These are phyloP conservation scores for Karalla daura DNA, from an alignment of 2,797 vertebrate genomes.

Conservation along the genomic window DNA sequence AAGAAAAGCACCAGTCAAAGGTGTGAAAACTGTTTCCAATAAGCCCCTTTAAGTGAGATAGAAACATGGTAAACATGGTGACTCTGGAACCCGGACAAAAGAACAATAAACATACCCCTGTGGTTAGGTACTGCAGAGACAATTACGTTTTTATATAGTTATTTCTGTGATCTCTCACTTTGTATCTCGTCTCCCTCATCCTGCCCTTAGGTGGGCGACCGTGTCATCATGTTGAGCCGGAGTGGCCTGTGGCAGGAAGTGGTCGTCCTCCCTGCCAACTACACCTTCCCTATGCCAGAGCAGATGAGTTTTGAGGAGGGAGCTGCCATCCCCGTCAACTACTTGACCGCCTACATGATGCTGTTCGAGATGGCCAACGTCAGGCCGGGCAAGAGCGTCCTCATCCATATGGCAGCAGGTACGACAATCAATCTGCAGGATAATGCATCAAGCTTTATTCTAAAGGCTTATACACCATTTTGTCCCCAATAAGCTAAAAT, in stretches of 20 bases:
- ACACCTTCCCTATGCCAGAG: slow-evolving; percentile 88
- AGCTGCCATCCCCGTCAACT: slow-evolving; percentile 89
- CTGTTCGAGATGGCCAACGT: slow-evolving; percentile 92
- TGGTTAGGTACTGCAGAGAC: too few species aligned
- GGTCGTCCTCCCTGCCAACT: slow-evolving; percentile 72
- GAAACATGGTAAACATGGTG: too few species aligned
- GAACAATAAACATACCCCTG: not conserved
- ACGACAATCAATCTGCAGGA: slow-evolving; percentile 5
- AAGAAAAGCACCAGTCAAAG: not conserved
- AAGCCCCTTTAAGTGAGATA: not conserved
- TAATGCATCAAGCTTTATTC: not conserved
- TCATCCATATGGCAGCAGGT: slow-evolving; percentile 96
- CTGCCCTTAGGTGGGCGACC: slow-evolving; percentile 86
- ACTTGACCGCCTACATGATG: slow-evolving; percentile 92
- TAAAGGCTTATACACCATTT: too few species aligned
- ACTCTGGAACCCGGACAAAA: not conserved
- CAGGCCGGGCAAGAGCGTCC: slow-evolving; percentile 89
- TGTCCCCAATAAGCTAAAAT: not conserved
- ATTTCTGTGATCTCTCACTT: not conserved
- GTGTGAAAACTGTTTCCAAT: slow-evolving; percentile 9
- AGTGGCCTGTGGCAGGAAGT: slow-evolving; percentile 91
- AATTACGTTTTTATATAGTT: too few species aligned
- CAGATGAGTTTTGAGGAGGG: slow-evolving; percentile 93
- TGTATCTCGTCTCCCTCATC: not conserved
- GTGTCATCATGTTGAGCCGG: slow-evolving; percentile 84